Evolutionary conservation across 2,888 invertebrate species (phyloP).

Genomic region (Orchesella flavescens): DNA sequence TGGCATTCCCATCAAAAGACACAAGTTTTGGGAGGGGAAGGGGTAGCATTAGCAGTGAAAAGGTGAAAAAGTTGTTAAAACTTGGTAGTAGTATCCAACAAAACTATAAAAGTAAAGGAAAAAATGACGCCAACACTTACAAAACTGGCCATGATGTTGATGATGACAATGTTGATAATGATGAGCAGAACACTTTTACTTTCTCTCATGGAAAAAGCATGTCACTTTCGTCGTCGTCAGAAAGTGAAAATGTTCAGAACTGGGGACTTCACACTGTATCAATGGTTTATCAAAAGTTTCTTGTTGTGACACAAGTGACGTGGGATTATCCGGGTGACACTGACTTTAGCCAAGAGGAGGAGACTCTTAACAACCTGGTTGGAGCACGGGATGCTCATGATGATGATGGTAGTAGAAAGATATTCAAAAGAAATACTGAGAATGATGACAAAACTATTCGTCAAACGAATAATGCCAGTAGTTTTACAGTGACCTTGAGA

Average conservation of each 20-base stretch:
- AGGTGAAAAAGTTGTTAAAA: slow-evolving; percentile 40
- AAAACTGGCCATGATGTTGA: background rate
- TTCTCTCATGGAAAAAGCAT: background rate
- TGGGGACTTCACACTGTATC: slow-evolving; percentile 82
- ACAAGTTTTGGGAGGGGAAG: slow-evolving; percentile 27
- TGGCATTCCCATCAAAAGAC: slow-evolving; percentile 47
- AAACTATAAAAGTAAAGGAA: slow-evolving; percentile 29
- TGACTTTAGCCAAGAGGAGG: background rate
- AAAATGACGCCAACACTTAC: slow-evolving; percentile 28
- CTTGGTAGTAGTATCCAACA: slow-evolving; percentile 39
- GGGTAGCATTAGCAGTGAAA: slow-evolving; percentile 21
- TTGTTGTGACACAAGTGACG: slow-evolving; percentile 81
- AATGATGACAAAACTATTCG: background rate
- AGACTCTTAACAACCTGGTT: slow-evolving; percentile 6
- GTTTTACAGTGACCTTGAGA: slow-evolving; percentile 15
- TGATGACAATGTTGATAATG: background rate
- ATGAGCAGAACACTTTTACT: background rate
- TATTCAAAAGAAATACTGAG: background rate
- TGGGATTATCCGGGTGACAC: slow-evolving; percentile 77
- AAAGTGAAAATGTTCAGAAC: slow-evolving; percentile 5
- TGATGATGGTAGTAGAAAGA: background rate
- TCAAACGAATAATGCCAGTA: background rate
- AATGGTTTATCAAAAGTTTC: slow-evolving; percentile 82
- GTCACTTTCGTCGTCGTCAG: background rate
- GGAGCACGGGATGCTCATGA: slow-evolving; percentile 1